Evolutionary conservation across 1,140 invertebrate species (phyloP), one percentile per base, ranked within the genome.

Genomic region (Thalassaphorura encarpata): DNA sequence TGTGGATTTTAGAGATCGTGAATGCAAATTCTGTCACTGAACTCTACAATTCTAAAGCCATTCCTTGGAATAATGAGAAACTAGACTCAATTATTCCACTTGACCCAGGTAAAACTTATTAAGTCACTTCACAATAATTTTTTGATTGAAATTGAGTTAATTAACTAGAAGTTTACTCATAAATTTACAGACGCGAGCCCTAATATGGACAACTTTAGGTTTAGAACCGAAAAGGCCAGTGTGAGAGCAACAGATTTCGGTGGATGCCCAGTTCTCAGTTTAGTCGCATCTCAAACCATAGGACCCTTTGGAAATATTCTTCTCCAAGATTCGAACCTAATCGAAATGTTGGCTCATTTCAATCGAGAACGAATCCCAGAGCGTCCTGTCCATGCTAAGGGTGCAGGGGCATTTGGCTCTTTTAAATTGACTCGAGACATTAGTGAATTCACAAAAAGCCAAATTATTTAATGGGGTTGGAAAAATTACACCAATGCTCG

Each of bases 371-470:
- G 95, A 53, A 97, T 98, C 66, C 94, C 95, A 0, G 95, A 98
- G 72, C 78, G 95, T 68, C 93, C 97, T 0, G 94, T 97, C 0
- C 94, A 97, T 72, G 94, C 94, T 0, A 97, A 52, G 33, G 49
- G 48, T 6, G 40, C 26, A 24, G 52, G 92, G 65, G 95, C 94
- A 16, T 96, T 96, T 75, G 95, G 95, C 2, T 93, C 93, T 68
- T 95, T 97, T 71, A 90, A 97, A 74, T 84, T 91, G 4, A 95
- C 89, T 0, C 82, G 95, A 66, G 88, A 96, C 67, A 89, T 97
- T 26, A 80, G 79, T 1, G 82, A 85, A 56, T 94, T 90, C 67
- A 80, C 75, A 36, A 89, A 80, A 79, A 64, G 79, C 79, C 16
- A 73, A 72, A 39, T 59, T 80, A 27, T 82, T 82, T 68, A 71